These are phyloP conservation scores for Daboia siamensis DNA, from an alignment of 2,113 vertebrate genomes.

Conservation along the genomic window DNA sequence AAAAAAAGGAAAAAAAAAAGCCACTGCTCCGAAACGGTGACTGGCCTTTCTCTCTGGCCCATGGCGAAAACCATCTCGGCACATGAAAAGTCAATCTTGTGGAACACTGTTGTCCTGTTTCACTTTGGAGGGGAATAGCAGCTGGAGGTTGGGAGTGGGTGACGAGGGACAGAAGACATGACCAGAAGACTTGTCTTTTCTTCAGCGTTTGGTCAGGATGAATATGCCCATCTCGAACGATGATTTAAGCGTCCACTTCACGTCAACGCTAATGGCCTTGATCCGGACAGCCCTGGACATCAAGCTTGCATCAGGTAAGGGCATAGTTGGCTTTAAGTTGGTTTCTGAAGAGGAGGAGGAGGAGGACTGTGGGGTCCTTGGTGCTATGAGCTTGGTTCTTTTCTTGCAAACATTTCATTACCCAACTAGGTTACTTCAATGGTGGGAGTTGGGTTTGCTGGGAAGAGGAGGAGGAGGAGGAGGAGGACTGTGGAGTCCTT, in stretches of 20 bases:
- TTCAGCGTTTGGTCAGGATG: conserved; percentile 91
- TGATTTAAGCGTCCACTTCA: conserved; percentile 90
- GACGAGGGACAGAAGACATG: not conserved
- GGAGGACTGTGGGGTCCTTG: too few relatives aligned
- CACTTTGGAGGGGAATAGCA: not conserved
- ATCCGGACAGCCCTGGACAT: conserved; percentile 92
- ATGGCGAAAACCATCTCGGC: not conserved
- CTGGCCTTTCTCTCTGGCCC: not conserved
- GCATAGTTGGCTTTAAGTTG: not conserved
- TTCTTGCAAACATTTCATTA: too few relatives aligned
- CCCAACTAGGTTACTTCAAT: too few relatives aligned
- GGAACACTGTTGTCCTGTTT: rapidly evolving
- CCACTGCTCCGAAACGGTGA: not conserved
- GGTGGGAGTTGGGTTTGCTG: too few relatives aligned
- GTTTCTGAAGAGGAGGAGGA: too few relatives aligned
- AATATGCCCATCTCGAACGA: conserved; percentile 91
- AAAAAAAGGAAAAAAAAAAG: too few relatives aligned
- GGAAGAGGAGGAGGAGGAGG: too few relatives aligned
- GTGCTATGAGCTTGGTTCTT: too few relatives aligned
- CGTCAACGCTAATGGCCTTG: conserved; percentile 90
- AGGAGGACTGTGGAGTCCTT: too few relatives aligned
- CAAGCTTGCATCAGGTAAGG: conserved; percentile 88
- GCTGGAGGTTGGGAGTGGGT: conserved; percentile 18
- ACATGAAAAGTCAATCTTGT: conserved; percentile 21
- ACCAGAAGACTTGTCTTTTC: conserved; percentile 11